Percentiles rank a stretch among this genome's conserved stretches.
phyloP scores from a whole-genome alignment of 2,888 invertebrate genomes.

The Platerodrilus igneus region DNA sequence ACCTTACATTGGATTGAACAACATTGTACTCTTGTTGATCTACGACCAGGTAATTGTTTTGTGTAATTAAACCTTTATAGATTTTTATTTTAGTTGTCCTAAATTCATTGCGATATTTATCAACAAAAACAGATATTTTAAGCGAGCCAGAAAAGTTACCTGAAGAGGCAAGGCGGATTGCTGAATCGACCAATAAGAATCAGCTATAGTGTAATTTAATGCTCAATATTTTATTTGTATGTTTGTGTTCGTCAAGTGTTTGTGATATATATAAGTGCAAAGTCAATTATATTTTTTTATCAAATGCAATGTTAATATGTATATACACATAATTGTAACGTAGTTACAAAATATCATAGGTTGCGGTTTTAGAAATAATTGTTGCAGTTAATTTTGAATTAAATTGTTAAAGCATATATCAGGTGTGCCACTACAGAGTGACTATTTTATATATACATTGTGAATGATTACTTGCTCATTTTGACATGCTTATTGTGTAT shows the following conservation, averaged over 20 bases:
- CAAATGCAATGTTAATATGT: too few relatives aligned
- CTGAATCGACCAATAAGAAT: slow-evolving; percentile 15
- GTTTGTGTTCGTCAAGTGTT: too few relatives aligned
- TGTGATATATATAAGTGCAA: slow-evolving; percentile 23
- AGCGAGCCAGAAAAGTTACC: slow-evolving; percentile 83
- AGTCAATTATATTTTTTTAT: too few relatives aligned
- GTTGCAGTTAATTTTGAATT: too few relatives aligned
- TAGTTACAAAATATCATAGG: too few relatives aligned
- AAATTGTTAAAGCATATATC: too few relatives aligned
- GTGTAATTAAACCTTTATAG: neutral
- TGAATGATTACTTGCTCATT: too few relatives aligned
- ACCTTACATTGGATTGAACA: slow-evolving; percentile 94
- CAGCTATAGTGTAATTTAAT: slow-evolving; percentile 18
- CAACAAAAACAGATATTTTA: slow-evolving; percentile 89
- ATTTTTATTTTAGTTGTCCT: slow-evolving; percentile 77
- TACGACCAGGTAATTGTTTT: slow-evolving; percentile 74
- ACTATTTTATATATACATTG: too few relatives aligned
- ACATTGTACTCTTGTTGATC: slow-evolving; percentile 89
- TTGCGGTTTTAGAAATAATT: too few relatives aligned
- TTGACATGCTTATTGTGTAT: too few relatives aligned
- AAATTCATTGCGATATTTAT: slow-evolving; percentile 83
- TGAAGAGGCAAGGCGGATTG: slow-evolving; percentile 62
- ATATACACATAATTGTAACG: too few relatives aligned
- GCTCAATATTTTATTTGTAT: slow-evolving; percentile 22
- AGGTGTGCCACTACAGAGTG: too few relatives aligned